phyloP scores from a whole-genome alignment of 2,113 vertebrate genomes.

The Australoheros scitulus region DNA sequence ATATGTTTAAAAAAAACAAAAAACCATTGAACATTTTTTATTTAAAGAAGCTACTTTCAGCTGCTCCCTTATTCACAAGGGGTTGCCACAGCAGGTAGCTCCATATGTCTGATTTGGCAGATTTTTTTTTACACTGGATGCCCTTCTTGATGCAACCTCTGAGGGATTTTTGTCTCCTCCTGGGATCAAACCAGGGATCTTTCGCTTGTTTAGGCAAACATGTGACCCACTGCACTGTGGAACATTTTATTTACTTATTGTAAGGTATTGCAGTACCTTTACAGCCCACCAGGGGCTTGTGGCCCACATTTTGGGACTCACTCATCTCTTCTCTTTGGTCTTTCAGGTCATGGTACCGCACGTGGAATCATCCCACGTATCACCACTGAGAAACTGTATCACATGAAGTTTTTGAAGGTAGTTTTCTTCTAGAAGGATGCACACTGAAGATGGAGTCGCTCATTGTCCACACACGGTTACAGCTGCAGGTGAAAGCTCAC shows the following conservation, averaged over 20 bases:
- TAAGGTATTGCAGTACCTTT: background rate
- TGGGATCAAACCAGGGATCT: too few species aligned
- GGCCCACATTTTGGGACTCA: background rate
- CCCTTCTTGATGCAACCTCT: too few species aligned
- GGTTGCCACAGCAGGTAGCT: background rate
- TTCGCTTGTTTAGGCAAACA: too few species aligned
- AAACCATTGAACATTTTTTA: fast-evolving
- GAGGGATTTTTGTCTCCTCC: too few species aligned
- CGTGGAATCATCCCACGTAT: constrained; percentile 75
- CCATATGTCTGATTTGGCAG: background rate
- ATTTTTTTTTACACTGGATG: background rate
- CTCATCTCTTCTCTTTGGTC: background rate
- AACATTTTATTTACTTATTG: background rate
- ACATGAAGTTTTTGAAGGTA: constrained; percentile 27
- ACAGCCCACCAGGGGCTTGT: background rate
- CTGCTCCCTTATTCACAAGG: too few species aligned
- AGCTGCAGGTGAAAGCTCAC: constrained; percentile 6
- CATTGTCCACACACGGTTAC: background rate
- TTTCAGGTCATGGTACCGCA: constrained; percentile 78
- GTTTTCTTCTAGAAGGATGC: constrained; percentile 27
- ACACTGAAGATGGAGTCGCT: constrained; percentile 7
- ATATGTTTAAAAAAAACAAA: background rate
- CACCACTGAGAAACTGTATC: constrained; percentile 73
- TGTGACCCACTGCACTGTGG: too few species aligned
- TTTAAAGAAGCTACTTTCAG: background rate